phyloP scores from a whole-genome alignment of 1,140 invertebrate genomes.

The Brachionus rubens region DNA sequence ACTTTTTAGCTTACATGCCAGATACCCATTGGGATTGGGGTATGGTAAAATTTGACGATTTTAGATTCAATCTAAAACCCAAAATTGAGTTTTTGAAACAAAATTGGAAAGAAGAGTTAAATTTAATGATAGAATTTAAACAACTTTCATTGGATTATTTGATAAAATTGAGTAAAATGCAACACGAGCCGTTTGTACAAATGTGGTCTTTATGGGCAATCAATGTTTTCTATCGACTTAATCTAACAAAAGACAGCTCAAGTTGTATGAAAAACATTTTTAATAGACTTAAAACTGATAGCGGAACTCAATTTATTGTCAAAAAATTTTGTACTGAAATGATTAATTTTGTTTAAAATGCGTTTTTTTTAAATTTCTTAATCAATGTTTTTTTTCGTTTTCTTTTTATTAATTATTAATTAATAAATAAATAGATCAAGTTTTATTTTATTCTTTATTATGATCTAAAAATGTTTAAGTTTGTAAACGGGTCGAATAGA shows the following conservation, averaged over 20 bases:
- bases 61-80: background rate
- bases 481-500: too few relatives aligned
- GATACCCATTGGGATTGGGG: slow-evolving; percentile 13
- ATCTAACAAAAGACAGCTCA: background rate
- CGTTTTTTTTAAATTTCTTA: too few relatives aligned
- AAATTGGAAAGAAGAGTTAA: slow-evolving; percentile 1
- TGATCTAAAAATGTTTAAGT: too few relatives aligned
- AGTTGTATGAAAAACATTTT: background rate
- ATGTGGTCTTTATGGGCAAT: slow-evolving; percentile 26
- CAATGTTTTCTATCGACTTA: background rate
- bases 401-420: too few relatives aligned
- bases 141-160: background rate
- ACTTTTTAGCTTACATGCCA: slow-evolving; percentile 12
- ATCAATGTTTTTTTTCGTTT: too few relatives aligned
- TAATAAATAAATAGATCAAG: too few relatives aligned
- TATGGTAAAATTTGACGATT: slow-evolving; percentile 12
- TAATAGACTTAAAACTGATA: too few relatives aligned
- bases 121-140: background rate
- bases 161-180: background rate
- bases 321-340: too few relatives aligned
- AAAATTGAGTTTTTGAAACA: slow-evolving; percentile 19
- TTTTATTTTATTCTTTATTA: too few relatives aligned
- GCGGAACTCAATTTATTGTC: too few relatives aligned
- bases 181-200: slow-evolving; percentile 10
- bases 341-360: too few relatives aligned